Base-by-base conservation (phyloP, 2,888 invertebrate species). In the Anarsia innoxiella region DNA sequence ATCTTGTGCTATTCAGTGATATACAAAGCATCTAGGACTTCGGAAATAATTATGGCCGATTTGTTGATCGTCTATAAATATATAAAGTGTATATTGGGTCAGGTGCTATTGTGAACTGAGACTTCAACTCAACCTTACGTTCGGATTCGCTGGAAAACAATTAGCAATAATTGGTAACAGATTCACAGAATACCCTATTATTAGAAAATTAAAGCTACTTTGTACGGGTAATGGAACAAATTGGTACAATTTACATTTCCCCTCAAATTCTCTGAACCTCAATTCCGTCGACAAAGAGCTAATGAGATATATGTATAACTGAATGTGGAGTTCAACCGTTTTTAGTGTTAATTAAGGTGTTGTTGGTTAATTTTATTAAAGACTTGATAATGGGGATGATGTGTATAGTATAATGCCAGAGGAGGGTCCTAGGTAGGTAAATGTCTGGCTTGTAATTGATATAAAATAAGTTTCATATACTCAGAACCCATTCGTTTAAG, bases 1-100 rank as follows among this genome's bases (percentile, higher is more conserved):
- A 30, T 70, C 76, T 1, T 87, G 87, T 57, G 56, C 60, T 42
- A 56, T 87, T 48, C 87, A 87, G 77, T 87, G 84, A 86, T 73
- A 66, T 57, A 54, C 42, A 44, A 35, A 26, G 26, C 33, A 37
- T 34, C 35, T 35, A 23, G 39, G 36, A n/a, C n/a, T n/a, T n/a
- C n/a, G n/a, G n/a, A n/a, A n/a, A 37, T 30, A 29, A 26, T 38
- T 16, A 14, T 25, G n/a, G n/a, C 25, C n/a, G 25, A n/a, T 9
- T 25, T 25, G 25, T 3, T 39, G 39, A 36, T 41, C 13, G 25
- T 44, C 38, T 41, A 36, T 37, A 43, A 40, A 43, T 40, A 36
- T n/a, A n/a, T n/a, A n/a, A n/a, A n/a, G n/a, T 40, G 44, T 41
- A 41, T 41, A 41, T 39, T 36, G 38, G 45, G 41, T 31, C 39